Base-by-base conservation (phyloP, 2,113 vertebrate species). In the Colossoma macropomum region DNA sequence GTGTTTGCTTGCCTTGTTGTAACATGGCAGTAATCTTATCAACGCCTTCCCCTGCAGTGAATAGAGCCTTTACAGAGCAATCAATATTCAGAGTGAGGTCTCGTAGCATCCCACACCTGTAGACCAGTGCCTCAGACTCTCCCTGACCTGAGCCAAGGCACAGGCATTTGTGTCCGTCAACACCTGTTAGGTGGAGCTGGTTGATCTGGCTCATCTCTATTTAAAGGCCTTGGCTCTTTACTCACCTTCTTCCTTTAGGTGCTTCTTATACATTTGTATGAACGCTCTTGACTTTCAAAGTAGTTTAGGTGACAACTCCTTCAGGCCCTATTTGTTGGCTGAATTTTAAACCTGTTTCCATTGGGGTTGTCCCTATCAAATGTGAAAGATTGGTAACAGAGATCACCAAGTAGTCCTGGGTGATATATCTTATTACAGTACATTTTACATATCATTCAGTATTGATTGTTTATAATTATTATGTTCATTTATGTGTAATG, bases 31-130 rank as follows among this genome's bases (percentile, higher is more conserved):
- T 72, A 71, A 71, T 56, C 28, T n/a, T n/a, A 16, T 80, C 71
- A 79, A 30, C 62, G 72, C 10, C 54, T 41, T 78, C 71, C 28
- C 19, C 38, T 48, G 30, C 25, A 73, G 25, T 77, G 6, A 81
- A 74, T 32, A 38, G 41, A 30, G 66, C 59, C 73, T 65, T 77
- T 16, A 66, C 25, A 27, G 75, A 13, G 25, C 56, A 63, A 25
- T 81, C 38, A 63, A 21, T 65, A 34, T 63, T 74, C 70, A 63
- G 48, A 75, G 48, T 34, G 34, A 50, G 13, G 10, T 0, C 5
- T 34, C 10, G 25, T 30, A 62, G 48, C 66, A 62, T 19, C 72
- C 25, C 30, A 52, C 54, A 45, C 78, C 65, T 76, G 65, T 48
- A 70, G 52, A 62, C 38, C 79, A 28, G 68, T 15, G 54, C 21